Evolutionary conservation across 2,888 invertebrate genomes (phyloP).

Genomic region (Adelognathus sp.): DNA sequence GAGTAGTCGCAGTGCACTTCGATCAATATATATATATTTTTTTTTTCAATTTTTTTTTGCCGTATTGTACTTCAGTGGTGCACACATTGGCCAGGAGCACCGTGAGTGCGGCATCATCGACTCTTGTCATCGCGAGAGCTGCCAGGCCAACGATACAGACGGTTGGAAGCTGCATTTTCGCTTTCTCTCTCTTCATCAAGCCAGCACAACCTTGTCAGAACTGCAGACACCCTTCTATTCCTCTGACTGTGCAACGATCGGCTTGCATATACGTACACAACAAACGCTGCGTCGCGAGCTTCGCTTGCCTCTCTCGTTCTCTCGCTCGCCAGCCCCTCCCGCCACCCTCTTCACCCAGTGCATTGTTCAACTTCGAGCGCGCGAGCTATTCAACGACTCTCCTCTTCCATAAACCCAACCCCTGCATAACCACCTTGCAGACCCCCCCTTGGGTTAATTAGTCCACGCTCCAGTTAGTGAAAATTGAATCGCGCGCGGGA

Average conservation of each 20-base stretch:
- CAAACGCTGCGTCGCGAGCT: constrained; percentile 11
- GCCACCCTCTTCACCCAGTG: constrained; percentile 21
- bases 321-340: neutral
- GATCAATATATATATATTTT: neutral
- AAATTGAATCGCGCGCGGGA: constrained; percentile 75
- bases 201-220: constrained; percentile 38
- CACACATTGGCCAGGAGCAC: constrained; percentile 9
- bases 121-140: constrained; percentile 5
- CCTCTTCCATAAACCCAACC: neutral
- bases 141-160: constrained; percentile 3
- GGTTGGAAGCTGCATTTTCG: constrained; percentile 10
- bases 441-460: constrained; percentile 73
- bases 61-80: neutral
- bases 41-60: constrained; percentile 7
- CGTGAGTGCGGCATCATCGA: constrained; percentile 20
- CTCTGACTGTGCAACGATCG: constrained; percentile 10
- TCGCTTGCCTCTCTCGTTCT: constrained; percentile 29
- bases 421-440: constrained; percentile 2
- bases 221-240: constrained; percentile 18
- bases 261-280: no score
- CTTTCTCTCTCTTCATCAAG: constrained; percentile 25
- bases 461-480: constrained; percentile 77
- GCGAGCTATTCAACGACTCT: constrained; percentile 58
- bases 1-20: constrained; percentile 3
- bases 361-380: constrained; percentile 64